Evolutionary conservation across 2,797 vertebrate species (phyloP).

Genomic region (Pyrocephalus nanus): DNA sequence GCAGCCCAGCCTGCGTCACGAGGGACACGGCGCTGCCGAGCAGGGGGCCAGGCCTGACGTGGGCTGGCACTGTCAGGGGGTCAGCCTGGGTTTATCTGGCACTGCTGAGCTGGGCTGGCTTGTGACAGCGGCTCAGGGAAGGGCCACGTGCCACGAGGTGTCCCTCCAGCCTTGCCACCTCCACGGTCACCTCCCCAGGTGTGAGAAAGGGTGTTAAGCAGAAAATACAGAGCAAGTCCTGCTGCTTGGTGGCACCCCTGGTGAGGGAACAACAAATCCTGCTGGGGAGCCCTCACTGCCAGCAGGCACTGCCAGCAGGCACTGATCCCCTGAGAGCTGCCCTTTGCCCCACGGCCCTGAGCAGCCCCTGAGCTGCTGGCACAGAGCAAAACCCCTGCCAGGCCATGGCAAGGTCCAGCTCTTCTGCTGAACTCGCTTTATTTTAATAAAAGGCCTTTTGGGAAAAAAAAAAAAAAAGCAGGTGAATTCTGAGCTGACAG

Average conservation of each 20-base stretch:
- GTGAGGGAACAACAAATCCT: background rate
- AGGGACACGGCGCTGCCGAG: background rate
- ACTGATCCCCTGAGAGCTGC: background rate
- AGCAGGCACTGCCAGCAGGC: fast-evolving
- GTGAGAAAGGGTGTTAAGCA: background rate
- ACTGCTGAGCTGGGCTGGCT: background rate
- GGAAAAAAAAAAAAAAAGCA: background rate
- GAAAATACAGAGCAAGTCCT: background rate
- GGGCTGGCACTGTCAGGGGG: background rate
- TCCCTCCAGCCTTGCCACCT: background rate
- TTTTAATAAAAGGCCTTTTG: background rate
- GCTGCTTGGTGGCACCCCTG: background rate
- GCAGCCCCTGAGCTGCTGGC: background rate
- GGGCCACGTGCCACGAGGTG: fast-evolving
- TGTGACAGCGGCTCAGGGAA: background rate
- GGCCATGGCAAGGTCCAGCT: background rate
- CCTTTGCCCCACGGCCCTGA: background rate
- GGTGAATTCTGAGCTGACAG: background rate
- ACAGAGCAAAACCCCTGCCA: background rate
- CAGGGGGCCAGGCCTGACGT: conserved; percentile 2
- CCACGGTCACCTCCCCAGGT: background rate
- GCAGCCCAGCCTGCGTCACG: conserved; percentile 56
- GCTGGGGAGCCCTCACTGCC: fast-evolving
- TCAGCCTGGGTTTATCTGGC: background rate
- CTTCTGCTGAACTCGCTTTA: background rate